Conservation (phyloP, 2,113 vertebrate genomes). For the Lamprotornis superbus region DNA sequence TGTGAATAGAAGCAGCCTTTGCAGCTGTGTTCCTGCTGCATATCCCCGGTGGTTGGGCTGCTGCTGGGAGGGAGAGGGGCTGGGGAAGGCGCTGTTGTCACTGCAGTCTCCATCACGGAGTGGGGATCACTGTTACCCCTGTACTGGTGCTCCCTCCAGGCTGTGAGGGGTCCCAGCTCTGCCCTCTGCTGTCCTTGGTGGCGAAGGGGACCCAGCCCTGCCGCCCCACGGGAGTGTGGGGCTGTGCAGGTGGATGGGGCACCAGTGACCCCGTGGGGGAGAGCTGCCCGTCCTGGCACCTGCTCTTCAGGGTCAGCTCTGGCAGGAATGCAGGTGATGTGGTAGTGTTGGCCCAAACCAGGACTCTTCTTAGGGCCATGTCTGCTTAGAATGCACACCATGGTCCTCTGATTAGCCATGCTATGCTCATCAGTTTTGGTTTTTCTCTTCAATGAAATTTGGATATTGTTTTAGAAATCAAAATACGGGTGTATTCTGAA, state of each 20-base stretch:
- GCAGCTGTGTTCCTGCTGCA: not conserved
- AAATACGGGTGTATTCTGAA: not conserved
- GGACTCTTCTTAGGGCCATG: accelerated
- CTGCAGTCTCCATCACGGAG: accelerated
- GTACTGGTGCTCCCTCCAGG: not conserved
- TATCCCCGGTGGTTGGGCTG: accelerated
- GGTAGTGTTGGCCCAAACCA: not conserved
- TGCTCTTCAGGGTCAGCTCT: not conserved
- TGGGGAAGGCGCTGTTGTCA: not conserved
- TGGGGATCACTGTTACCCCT: accelerated
- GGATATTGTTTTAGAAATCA: not conserved
- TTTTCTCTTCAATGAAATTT: not conserved
- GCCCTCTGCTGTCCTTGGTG: not conserved
- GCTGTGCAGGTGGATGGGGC: not conserved
- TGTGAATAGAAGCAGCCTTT: not conserved
- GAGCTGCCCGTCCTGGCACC: not conserved
- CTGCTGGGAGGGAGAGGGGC: not conserved
- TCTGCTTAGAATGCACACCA: not conserved
- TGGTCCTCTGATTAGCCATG: not conserved
- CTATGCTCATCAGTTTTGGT: not conserved
- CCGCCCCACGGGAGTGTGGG: not conserved
- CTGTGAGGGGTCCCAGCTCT: not conserved
- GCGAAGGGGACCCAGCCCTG: not conserved
- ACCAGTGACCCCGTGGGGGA: accelerated
- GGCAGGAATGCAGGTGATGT: not conserved